A percentile compares a stretch with the other conserved stretches of the same genome.
phyloP scores from a whole-genome alignment of 2,113 vertebrate genomes.

The Carettochelys insculpta region DNA sequence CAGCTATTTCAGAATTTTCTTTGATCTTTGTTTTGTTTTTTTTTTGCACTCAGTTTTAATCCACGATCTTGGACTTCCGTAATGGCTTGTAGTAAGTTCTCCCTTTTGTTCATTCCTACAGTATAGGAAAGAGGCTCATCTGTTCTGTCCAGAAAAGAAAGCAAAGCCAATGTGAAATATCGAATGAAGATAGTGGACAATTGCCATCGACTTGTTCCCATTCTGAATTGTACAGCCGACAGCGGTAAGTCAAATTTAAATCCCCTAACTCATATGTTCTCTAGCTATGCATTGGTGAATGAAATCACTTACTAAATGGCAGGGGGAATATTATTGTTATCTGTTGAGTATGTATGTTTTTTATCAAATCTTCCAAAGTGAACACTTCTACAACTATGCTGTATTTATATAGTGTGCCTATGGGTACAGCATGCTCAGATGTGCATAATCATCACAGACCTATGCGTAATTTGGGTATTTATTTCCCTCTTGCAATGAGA shows the following conservation, averaged over 20 bases:
- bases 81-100: slow-evolving; percentile 67
- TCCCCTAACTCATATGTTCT: slow-evolving; percentile 32
- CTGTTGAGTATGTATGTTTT: neutral
- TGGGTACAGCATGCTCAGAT: neutral
- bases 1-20: neutral
- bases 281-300: neutral
- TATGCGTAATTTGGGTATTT: neutral
- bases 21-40: slow-evolving; percentile 27
- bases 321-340: neutral
- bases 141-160: slow-evolving; percentile 75
- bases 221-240: slow-evolving; percentile 79
- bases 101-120: slow-evolving; percentile 79
- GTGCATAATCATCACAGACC: neutral
- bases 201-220: slow-evolving; percentile 75
- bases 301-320: neutral
- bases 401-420: neutral
- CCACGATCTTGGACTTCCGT: slow-evolving; percentile 62
- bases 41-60: slow-evolving; percentile 46
- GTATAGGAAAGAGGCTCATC: slow-evolving; percentile 83
- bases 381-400: neutral
- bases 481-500: neutral
- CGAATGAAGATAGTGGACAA: slow-evolving; percentile 84
- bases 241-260: slow-evolving; percentile 84
- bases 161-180: slow-evolving; percentile 78
- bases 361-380: neutral